Percentiles rank a stretch among this genome's conserved stretches.
These are phyloP conservation scores for Platyura marginata DNA, from an alignment of 1,140 invertebrate species.

Conservation along the genomic window DNA sequence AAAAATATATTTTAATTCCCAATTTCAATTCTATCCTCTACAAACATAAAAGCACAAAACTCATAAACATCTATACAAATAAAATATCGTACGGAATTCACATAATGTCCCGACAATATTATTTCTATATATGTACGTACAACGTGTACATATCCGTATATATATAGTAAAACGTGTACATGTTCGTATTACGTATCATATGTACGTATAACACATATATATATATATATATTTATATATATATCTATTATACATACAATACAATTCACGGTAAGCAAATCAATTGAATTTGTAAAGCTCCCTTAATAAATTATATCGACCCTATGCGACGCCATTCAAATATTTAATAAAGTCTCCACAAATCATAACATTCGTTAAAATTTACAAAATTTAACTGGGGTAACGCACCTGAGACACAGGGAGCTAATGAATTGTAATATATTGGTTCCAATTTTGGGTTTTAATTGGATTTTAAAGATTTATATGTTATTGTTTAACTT, in stretches of 20 bases:
- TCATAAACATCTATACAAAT: too few relatives aligned
- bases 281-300: neutral
- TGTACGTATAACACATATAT: too few relatives aligned
- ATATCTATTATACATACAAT: neutral
- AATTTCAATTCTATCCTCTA: too few relatives aligned
- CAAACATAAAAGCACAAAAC: too few relatives aligned
- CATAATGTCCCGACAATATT: too few relatives aligned
- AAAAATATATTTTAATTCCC: too few relatives aligned
- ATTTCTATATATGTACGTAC: too few relatives aligned
- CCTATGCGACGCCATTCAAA: conserved; percentile 1
- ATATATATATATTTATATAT: too few relatives aligned
- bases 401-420: conserved; percentile 2
- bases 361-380: conserved; percentile 2
- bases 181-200: too few relatives aligned
- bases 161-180: neutral
- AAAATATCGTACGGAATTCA: too few relatives aligned
- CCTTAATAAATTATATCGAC: neutral
- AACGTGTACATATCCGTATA: too few relatives aligned
- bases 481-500: conserved; percentile 3
- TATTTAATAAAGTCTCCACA: conserved; percentile 2
- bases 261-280: neutral
- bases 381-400: conserved; percentile 1
- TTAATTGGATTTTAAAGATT: conserved; percentile 3
- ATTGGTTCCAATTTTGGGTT: conserved; percentile 3
- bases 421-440: conserved; percentile 3